phyloP scores from a whole-genome alignment of 1,140 invertebrate species.

The Arion vulgaris region DNA sequence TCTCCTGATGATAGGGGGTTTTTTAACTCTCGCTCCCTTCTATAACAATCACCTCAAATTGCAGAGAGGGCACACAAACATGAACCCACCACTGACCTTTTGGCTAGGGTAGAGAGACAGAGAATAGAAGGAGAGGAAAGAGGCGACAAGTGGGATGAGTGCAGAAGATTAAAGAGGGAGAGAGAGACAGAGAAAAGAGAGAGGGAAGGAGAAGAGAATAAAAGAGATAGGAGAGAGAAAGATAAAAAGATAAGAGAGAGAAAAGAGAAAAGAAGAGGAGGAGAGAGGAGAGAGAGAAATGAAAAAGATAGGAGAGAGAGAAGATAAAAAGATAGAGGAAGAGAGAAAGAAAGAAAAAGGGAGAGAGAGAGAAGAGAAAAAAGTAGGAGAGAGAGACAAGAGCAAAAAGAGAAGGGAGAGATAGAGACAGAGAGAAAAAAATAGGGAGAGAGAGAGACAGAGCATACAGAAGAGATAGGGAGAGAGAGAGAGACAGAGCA shows the following conservation, averaged over 20 bases:
- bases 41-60: no score
- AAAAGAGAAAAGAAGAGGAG: neutral
- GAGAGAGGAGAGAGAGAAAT: neutral
- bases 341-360: conserved; percentile 1
- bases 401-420: conserved; percentile 18
- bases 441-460: neutral
- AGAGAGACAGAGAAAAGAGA: neutral
- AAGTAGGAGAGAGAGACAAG: neutral
- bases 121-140: neutral
- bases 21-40: no score
- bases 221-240: no score
- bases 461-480: neutral
- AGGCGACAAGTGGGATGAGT: neutral
- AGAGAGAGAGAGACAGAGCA: conserved; percentile 29
- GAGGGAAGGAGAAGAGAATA: neutral
- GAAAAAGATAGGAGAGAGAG: neutral
- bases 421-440: conserved; percentile 28
- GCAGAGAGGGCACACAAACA: no score
- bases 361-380: neutral
- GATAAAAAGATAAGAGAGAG: neutral
- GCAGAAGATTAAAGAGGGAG: neutral
- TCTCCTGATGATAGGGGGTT: no score
- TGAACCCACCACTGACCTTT: no score
- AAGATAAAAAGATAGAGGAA: conserved; percentile 24
- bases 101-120: no score